Conservation (phyloP, 2,888 invertebrate species). For the Ditula angustiorana region DNA sequence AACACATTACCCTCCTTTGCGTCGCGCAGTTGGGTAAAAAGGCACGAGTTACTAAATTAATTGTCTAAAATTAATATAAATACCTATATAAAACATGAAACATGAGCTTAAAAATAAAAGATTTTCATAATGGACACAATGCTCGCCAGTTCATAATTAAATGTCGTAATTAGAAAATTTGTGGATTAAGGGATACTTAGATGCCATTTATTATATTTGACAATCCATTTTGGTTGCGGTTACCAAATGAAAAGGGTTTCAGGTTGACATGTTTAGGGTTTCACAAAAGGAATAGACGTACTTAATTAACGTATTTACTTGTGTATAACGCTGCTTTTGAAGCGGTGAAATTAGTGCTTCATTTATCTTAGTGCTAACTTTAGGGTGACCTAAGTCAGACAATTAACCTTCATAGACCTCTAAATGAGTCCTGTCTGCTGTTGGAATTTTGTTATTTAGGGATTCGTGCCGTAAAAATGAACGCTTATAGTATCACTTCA, state of each 20-base stretch:
- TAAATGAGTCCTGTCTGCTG: neutral
- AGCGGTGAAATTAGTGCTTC: neutral
- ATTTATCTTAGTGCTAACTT: neutral
- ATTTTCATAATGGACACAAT: neutral
- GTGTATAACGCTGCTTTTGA: too few species aligned
- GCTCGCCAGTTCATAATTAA: neutral
- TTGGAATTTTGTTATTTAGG: neutral
- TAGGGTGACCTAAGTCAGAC: neutral
- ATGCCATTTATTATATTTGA: conserved; percentile 18
- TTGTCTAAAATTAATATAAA: too few species aligned
- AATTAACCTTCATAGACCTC: neutral
- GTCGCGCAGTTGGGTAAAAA: too few species aligned
- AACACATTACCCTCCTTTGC: too few species aligned
- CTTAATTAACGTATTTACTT: conserved; percentile 12
- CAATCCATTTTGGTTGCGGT: conserved; percentile 22
- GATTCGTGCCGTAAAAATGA: neutral
- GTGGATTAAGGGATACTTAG: conserved; percentile 14
- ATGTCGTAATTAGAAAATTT: conserved; percentile 2
- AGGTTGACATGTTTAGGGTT: conserved; percentile 21
- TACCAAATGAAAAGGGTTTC: conserved; percentile 33
- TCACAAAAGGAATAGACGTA: conserved; percentile 7
- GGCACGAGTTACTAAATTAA: too few species aligned
- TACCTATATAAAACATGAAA: too few species aligned
- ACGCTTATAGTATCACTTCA: too few species aligned
- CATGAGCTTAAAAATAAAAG: too few species aligned